Percentiles rank a stretch among this genome's conserved stretches.
These are phyloP conservation scores for Chorisops tibialis DNA, from an alignment of 2,888 invertebrate species.

Conservation along the genomic window DNA sequence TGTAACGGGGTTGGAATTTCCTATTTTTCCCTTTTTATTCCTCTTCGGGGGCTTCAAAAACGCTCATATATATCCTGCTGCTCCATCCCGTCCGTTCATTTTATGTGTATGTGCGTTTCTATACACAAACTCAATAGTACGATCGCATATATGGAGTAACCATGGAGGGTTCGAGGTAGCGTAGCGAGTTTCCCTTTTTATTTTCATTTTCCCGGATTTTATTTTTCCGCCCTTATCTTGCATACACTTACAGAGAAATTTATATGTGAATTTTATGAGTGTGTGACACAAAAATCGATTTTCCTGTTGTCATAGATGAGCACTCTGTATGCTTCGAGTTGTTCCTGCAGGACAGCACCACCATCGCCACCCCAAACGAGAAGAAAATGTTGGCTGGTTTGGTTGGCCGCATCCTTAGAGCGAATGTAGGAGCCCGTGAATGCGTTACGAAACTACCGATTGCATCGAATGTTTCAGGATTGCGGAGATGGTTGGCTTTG, in stretches of 20 bases:
- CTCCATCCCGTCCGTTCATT: slow-evolving; percentile 18
- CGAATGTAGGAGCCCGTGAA: too few species aligned
- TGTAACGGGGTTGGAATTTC: slow-evolving; percentile 32
- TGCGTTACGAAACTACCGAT: too few species aligned
- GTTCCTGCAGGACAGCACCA: slow-evolving; percentile 3
- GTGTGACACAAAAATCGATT: slow-evolving; percentile 41
- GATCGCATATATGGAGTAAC: slow-evolving; percentile 5
- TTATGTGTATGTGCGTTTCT: slow-evolving; percentile 11
- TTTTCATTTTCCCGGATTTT: slow-evolving; percentile 30
- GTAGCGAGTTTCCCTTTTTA: slow-evolving; percentile 20
- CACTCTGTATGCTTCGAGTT: slow-evolving; percentile 27
- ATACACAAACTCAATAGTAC: not conserved
- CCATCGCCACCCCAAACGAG: not conserved
- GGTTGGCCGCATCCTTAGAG: too few species aligned
- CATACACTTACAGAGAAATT: slow-evolving; percentile 32
- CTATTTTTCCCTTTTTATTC: slow-evolving; percentile 24
- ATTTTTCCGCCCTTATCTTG: slow-evolving; percentile 34
- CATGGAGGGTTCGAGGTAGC: slow-evolving; percentile 3
- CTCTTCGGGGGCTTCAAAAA: slow-evolving; percentile 11
- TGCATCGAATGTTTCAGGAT: too few species aligned
- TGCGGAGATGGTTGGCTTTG: not conserved
- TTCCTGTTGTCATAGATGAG: slow-evolving; percentile 40
- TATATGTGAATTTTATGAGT: slow-evolving; percentile 37
- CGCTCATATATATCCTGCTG: slow-evolving; percentile 15
- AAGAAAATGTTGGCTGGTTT: too few species aligned